These are phyloP conservation scores for Ectobius pallidus DNA, from an alignment of 2,888 invertebrate species.

Conservation along the genomic window DNA sequence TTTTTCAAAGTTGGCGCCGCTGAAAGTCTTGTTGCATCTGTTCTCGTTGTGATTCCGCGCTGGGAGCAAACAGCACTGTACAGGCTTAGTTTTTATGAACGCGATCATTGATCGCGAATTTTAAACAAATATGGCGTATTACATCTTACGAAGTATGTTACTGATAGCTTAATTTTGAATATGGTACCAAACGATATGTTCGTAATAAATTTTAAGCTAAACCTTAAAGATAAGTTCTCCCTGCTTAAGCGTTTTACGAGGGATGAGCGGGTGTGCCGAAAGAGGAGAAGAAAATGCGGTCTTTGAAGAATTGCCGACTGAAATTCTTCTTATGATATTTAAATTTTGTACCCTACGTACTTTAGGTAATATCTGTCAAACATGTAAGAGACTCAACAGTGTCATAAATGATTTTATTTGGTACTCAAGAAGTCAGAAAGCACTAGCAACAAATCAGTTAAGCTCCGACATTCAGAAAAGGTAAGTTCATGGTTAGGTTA, in stretches of 20 bases:
- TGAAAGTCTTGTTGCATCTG: too few relatives aligned
- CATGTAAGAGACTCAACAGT: slow-evolving; percentile 57
- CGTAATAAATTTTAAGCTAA: neutral
- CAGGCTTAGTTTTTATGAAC: too few relatives aligned
- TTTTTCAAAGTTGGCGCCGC: too few relatives aligned
- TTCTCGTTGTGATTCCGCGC: too few relatives aligned
- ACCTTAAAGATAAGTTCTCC: neutral
- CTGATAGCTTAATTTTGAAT: slow-evolving; percentile 1
- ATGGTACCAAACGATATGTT: neutral
- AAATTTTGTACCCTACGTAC: slow-evolving; percentile 54
- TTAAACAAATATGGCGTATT: too few relatives aligned
- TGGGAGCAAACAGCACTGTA: too few relatives aligned
- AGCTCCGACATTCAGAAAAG: slow-evolving; percentile 33
- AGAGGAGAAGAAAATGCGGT: slow-evolving; percentile 18
- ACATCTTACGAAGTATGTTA: too few relatives aligned
- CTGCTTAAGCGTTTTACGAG: neutral
- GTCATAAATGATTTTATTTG: slow-evolving; percentile 57
- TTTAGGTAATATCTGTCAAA: slow-evolving; percentile 54
- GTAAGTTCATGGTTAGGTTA: neutral
- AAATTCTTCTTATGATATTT: slow-evolving; percentile 61
- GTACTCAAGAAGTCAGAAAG: slow-evolving; percentile 50
- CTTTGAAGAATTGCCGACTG: slow-evolving; percentile 52
- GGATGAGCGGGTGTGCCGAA: slow-evolving; percentile 6
- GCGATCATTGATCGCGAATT: too few relatives aligned
- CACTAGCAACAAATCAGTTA: slow-evolving; percentile 53